Percentiles rank a stretch among this genome's conserved stretches.
Evolutionary conservation across 2,113 vertebrate genomes (phyloP).

Genomic region (Phaethornis superciliosus): DNA sequence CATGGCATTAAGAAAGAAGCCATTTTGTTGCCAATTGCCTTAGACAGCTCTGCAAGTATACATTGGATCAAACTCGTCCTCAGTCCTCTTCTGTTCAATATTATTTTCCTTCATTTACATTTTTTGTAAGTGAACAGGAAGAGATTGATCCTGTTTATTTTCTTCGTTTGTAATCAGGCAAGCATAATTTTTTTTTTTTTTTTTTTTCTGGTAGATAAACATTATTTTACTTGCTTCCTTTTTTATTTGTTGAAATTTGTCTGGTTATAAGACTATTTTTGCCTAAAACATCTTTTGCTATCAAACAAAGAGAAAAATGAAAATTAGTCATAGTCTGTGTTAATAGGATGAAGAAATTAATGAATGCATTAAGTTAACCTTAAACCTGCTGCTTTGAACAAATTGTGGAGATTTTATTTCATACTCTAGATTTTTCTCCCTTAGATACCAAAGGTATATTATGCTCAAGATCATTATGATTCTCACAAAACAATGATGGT

Average conservation of each 20-base stretch:
- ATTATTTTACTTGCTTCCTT: not conserved
- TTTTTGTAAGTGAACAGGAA: not conserved
- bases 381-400: slow-evolving; percentile 15
- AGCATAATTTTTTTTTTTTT: not conserved
- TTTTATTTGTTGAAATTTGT: not conserved
- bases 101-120: not conserved
- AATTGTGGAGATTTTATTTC: not conserved
- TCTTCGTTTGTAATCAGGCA: not conserved
- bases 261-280: not conserved
- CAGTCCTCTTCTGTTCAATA: not conserved
- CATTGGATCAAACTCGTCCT: not conserved
- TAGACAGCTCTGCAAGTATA: not conserved
- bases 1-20: not conserved
- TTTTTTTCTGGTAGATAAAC: not conserved
- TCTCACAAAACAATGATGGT: not conserved
- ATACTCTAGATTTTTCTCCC: not conserved
- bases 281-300: not conserved
- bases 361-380: not conserved
- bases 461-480: not conserved
- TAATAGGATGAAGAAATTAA: slow-evolving; percentile 23
- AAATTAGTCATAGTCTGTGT: slow-evolving; percentile 39
- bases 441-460: not conserved
- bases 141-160: not conserved
- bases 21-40: not conserved
- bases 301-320: not conserved